Conservation (phyloP, 2,113 vertebrate genomes). For the Pachycephala philippinensis region DNA sequence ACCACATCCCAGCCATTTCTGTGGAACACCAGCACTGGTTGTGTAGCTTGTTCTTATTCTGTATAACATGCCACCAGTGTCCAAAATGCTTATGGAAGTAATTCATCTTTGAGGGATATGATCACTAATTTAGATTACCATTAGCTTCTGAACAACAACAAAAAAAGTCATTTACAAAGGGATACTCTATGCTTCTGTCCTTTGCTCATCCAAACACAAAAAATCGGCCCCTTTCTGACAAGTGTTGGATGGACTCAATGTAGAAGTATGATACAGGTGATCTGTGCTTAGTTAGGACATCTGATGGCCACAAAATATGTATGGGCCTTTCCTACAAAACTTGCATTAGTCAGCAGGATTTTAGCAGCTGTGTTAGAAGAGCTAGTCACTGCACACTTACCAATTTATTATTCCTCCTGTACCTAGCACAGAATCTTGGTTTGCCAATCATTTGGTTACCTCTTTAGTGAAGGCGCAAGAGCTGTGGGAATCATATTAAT, state of each 20-base stretch:
- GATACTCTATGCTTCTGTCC: neutral
- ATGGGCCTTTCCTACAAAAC: neutral
- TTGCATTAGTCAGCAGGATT: neutral
- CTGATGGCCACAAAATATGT: neutral
- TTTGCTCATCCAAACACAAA: neutral
- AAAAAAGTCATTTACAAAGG: neutral
- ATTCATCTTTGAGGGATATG: neutral
- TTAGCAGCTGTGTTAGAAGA: neutral
- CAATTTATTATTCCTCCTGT: neutral
- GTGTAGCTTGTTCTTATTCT: neutral
- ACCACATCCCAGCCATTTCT: neutral
- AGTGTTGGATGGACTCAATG: neutral
- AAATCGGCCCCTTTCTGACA: neutral
- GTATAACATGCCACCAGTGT: neutral
- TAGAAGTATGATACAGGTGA: neutral
- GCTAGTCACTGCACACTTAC: neutral
- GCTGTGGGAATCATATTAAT: neutral
- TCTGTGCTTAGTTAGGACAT: neutral
- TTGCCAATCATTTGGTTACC: neutral
- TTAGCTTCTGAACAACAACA: neutral
- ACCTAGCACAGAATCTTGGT: neutral
- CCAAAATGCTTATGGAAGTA: neutral
- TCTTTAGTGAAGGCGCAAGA: neutral
- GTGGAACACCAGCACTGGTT: neutral
- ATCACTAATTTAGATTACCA: neutral